Evolutionary conservation across 2,888 invertebrate genomes (phyloP), one percentile per base, ranked within the genome.

Genomic region (Ashinkailepas kermadecensis): DNA sequence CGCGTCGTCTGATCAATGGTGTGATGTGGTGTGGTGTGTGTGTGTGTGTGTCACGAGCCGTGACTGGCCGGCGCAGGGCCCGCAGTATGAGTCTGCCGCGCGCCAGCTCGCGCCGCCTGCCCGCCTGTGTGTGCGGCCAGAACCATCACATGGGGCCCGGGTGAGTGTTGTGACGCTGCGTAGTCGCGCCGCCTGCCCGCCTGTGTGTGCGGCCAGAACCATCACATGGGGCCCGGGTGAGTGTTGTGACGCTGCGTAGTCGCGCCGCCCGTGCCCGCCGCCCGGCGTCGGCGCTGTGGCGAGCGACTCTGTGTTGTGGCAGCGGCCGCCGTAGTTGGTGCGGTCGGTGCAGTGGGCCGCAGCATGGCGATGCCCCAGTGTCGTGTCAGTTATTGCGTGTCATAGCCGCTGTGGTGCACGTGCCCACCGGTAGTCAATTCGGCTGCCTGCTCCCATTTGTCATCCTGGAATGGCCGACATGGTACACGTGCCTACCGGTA

Each of bases 31-130:
- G 39, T 39, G 39, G 1, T 59, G 21, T 57, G 67, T 39, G 80
- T 57, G 79, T 79, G 79, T 79, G 21, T 54, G 80, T 58, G 58
- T 80, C 11, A 25, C 59, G 25, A 8, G 23, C 15, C 11, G 57
- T 57, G 21, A 9, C 18, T 54, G 9, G 57, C 23, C 59, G 25
- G 56, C 58, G 57, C 64, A 83, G 84, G 82, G 83, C 83, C 80
- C 83, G 84, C 81, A 84, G 83, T 83, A 83, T 84, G 83, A 84
- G 84, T 78, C 84, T 84, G 80, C 84, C 84, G 74, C 83, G 84
- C 67, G 83, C 83, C 81, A 82, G 83, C 70, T 82, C 82, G 79
- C 83, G 84, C 65, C 83, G 82, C 80, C 83, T 83, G 67, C 83
- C 82, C 64, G 82, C 80, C 23, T 74, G 74, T 11, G 81, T 65